phyloP scores from a whole-genome alignment of 2,113 vertebrate genomes.

The Baryphthengus martii region DNA sequence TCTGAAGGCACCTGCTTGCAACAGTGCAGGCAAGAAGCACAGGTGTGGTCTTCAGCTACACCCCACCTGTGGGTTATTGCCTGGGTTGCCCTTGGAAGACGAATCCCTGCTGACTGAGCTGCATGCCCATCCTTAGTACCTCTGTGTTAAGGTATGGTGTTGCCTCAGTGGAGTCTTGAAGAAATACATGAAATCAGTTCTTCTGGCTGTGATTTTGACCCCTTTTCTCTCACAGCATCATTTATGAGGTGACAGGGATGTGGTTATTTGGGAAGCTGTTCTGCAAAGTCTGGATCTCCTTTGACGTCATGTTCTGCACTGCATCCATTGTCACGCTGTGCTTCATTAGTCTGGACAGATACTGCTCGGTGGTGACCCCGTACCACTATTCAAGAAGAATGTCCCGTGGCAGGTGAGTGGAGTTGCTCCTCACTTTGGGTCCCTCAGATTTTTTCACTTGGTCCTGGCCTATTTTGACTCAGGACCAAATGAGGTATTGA shows the following conservation, averaged over 20 bases:
- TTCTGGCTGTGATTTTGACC: not conserved
- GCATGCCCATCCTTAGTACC: not conserved
- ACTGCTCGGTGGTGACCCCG: slow-evolving; percentile 72
- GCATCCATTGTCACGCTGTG: slow-evolving; percentile 73
- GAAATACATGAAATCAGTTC: not conserved
- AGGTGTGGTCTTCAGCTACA: not conserved
- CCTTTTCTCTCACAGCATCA: slow-evolving; percentile 24
- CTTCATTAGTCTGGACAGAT: slow-evolving; percentile 76
- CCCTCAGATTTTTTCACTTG: not conserved
- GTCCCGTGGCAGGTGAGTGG: slow-evolving; percentile 72
- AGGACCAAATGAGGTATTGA: not conserved
- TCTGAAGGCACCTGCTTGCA: not conserved
- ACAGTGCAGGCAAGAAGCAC: not conserved
- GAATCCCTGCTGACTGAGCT: not conserved
- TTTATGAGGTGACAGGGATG: slow-evolving; percentile 72
- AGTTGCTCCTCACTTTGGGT: not conserved
- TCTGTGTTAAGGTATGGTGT: rapidly evolving
- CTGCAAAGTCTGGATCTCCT: slow-evolving; percentile 78
- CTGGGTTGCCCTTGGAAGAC: not conserved
- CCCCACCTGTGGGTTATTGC: not conserved
- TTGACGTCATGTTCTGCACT: slow-evolving; percentile 75
- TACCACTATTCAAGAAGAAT: slow-evolving; percentile 71
- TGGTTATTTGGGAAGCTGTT: slow-evolving; percentile 72
- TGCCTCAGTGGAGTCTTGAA: not conserved
- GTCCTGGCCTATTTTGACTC: rapidly evolving